phyloP scores from a whole-genome alignment of 2,797 vertebrate genomes.

The Eulemur rubriventer region DNA sequence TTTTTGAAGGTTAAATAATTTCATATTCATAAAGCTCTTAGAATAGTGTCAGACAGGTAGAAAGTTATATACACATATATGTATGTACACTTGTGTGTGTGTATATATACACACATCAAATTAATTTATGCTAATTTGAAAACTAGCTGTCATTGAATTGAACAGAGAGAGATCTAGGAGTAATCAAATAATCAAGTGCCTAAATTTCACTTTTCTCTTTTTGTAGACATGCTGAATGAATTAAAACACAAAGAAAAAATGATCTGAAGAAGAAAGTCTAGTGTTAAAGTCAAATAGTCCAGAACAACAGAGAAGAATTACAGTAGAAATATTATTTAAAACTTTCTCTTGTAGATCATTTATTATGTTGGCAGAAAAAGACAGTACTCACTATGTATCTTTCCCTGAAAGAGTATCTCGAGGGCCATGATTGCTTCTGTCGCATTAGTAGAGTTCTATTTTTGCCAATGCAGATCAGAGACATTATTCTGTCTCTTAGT shows the following conservation, averaged over 20 bases:
- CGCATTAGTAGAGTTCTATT: not conserved
- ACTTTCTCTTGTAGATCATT: not conserved
- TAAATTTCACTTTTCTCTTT: not conserved
- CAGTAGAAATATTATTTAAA: not conserved
- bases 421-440: not conserved
- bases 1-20: not conserved
- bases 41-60: not conserved
- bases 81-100: not conserved
- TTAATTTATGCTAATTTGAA: slow-evolving; percentile 13
- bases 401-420: not conserved
- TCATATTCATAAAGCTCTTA: not conserved
- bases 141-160: not conserved
- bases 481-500: not conserved
- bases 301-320: not conserved
- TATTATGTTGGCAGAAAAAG: not conserved
- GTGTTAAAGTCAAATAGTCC: not conserved
- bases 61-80: not conserved
- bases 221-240: not conserved
- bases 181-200: not conserved
- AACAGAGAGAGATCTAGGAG: not conserved
- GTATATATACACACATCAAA: not conserved
- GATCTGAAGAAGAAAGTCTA: not conserved
- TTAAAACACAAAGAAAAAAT: not conserved
- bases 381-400: not conserved
- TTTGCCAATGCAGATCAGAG: not conserved